phyloP scores from a whole-genome alignment of 2,888 invertebrate species.

The Dryococelus australis region DNA sequence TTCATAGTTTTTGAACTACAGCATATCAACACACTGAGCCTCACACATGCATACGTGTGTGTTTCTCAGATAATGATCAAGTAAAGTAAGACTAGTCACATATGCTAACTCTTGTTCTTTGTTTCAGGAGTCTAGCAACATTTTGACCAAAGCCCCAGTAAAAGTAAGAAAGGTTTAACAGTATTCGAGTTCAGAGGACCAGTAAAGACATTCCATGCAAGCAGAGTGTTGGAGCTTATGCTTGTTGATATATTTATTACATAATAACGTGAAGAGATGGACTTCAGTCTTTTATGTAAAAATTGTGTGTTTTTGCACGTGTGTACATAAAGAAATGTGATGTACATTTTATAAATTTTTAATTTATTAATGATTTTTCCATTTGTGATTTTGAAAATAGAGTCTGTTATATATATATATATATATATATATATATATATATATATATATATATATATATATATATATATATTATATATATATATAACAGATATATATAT shows the following conservation, averaged over 20 bases:
- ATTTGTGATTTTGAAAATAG: background rate
- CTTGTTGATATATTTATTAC: background rate
- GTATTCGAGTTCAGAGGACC: background rate
- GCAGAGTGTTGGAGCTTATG: background rate
- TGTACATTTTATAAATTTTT: background rate
- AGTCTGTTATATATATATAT: background rate
- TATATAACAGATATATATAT: too few species aligned
- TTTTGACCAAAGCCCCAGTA: conserved; percentile 21
- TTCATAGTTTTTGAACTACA: too few species aligned
- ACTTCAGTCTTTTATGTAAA: background rate
- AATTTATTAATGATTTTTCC: background rate
- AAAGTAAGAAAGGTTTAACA: conserved; percentile 22
- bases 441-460: too few species aligned
- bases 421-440: too few species aligned
- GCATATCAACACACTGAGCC: too few species aligned
- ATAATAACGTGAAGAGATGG: background rate
- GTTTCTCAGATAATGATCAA: too few species aligned
- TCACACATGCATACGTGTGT: too few species aligned
- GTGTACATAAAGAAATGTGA: background rate
- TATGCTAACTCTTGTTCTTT: background rate
- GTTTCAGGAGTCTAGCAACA: conserved; percentile 21
- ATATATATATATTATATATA: too few species aligned
- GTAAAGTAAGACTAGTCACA: too few species aligned
- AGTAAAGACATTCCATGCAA: background rate
- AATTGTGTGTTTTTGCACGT: background rate